These are phyloP conservation scores for Spinus olivaceus DNA, from an alignment of 2,797 vertebrate genomes.

Conservation along the genomic window DNA sequence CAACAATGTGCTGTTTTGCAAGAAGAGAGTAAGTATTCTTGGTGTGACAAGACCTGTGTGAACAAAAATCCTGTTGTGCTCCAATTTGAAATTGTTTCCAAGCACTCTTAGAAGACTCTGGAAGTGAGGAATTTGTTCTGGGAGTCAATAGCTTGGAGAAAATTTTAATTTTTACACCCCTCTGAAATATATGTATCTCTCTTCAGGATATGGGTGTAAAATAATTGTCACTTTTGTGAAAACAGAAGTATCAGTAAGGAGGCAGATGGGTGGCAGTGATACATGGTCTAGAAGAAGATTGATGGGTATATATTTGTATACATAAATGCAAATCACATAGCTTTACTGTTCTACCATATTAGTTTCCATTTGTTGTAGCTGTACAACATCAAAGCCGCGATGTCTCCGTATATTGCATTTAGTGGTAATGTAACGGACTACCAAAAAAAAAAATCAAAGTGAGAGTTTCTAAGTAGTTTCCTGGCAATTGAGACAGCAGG, in stretches of 20 bases:
- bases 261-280: slow-evolving; percentile 49
- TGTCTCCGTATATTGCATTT: slow-evolving; percentile 78
- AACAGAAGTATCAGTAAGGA: slow-evolving; percentile 15
- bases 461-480: slow-evolving; percentile 86
- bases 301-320: slow-evolving; percentile 63
- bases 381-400: slow-evolving; percentile 80
- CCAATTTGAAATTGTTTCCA: neutral
- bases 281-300: slow-evolving; percentile 1
- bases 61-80: neutral
- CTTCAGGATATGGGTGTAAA: slow-evolving; percentile 29
- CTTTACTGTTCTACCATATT: slow-evolving; percentile 72
- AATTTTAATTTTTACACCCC: neutral
- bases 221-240: slow-evolving; percentile 38
- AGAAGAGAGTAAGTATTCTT: neutral
- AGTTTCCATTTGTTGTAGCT: slow-evolving; percentile 76
- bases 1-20: neutral
- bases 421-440: slow-evolving; percentile 79
- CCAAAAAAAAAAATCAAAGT: slow-evolving; percentile 79
- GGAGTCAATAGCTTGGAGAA: neutral
- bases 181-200: neutral
- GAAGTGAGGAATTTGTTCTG: neutral
- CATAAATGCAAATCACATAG: slow-evolving; percentile 58
- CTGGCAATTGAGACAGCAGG: slow-evolving; percentile 84
- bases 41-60: neutral
- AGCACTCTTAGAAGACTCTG: neutral